phyloP scores from a whole-genome alignment of 2,797 vertebrate genomes.

The Platalea minor region DNA sequence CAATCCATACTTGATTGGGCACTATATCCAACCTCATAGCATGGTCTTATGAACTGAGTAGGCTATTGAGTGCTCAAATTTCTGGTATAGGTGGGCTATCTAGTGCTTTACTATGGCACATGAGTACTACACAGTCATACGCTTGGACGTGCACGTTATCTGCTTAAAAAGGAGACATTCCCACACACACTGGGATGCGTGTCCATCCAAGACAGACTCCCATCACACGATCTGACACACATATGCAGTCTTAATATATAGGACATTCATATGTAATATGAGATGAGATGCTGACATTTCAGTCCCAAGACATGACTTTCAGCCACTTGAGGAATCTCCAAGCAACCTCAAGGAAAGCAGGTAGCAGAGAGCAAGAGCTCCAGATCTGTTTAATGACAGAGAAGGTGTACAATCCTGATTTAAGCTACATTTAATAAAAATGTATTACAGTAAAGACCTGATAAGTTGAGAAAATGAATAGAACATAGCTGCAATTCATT shows the following conservation, averaged over 20 bases:
- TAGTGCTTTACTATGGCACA: background rate
- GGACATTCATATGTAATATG: no score
- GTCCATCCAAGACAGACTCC: background rate
- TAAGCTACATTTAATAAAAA: slow-evolving; percentile 14
- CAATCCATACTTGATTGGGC: background rate
- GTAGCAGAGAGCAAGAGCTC: background rate
- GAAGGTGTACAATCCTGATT: background rate
- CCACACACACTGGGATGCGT: background rate
- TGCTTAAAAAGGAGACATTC: background rate
- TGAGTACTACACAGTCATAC: background rate
- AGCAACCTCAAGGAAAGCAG: background rate
- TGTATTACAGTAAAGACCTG: background rate
- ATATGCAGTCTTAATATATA: no score
- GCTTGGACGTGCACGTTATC: background rate
- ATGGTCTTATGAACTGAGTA: background rate
- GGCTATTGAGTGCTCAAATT: background rate
- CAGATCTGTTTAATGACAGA: background rate
- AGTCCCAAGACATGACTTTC: background rate
- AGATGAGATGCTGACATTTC: background rate
- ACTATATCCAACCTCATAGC: background rate
- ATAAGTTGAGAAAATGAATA: slow-evolving; percentile 10
- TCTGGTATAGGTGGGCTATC: background rate
- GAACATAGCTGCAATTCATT: slow-evolving; percentile 12
- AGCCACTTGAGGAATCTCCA: background rate
- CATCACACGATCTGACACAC: background rate